Evolutionary conservation across 2,797 vertebrate genomes (phyloP).

Genomic region (Sebastes miniatus): DNA sequence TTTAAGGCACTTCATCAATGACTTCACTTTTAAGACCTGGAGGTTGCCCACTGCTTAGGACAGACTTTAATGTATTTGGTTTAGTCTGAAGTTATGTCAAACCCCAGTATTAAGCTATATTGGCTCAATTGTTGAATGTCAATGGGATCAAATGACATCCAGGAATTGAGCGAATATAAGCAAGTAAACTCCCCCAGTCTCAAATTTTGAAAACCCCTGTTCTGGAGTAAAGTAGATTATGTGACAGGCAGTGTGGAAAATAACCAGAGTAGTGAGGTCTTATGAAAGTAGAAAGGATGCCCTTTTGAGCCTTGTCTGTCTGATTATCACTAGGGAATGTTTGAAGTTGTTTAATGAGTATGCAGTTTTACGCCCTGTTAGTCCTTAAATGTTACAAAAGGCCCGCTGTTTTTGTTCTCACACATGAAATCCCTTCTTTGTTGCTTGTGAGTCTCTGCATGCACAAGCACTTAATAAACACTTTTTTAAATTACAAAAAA

Average conservation of each 20-base stretch:
- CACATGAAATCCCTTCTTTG: constrained; percentile 41
- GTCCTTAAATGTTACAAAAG: constrained; percentile 64
- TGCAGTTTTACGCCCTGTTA: constrained; percentile 56
- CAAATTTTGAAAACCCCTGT: neutral
- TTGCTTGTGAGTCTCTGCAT: constrained; percentile 20
- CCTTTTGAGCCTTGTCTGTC: constrained; percentile 5
- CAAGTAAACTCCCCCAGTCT: too few relatives aligned
- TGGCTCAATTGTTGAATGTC: too few relatives aligned
- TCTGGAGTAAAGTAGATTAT: constrained; percentile 6
- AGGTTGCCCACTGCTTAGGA: too few relatives aligned
- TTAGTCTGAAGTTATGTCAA: too few relatives aligned
- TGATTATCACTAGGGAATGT: constrained; percentile 45
- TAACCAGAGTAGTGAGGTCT: neutral
- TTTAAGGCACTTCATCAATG: too few relatives aligned
- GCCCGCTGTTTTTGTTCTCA: constrained; percentile 33
- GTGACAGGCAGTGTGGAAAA: constrained; percentile 1
- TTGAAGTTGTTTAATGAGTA: constrained; percentile 69
- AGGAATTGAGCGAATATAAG: too few relatives aligned
- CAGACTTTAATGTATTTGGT: too few relatives aligned
- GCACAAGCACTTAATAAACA: constrained; percentile 28
- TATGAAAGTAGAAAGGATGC: constrained; percentile 1
- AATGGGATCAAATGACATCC: too few relatives aligned
- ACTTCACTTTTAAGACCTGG: too few relatives aligned
- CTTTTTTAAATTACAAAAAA: constrained; percentile 3
- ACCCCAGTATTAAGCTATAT: rapidly evolving